Evolutionary conservation across 2,113 vertebrate genomes (phyloP), one percentile per base, ranked within the genome.

Genomic region (Pluvialis apricaria): DNA sequence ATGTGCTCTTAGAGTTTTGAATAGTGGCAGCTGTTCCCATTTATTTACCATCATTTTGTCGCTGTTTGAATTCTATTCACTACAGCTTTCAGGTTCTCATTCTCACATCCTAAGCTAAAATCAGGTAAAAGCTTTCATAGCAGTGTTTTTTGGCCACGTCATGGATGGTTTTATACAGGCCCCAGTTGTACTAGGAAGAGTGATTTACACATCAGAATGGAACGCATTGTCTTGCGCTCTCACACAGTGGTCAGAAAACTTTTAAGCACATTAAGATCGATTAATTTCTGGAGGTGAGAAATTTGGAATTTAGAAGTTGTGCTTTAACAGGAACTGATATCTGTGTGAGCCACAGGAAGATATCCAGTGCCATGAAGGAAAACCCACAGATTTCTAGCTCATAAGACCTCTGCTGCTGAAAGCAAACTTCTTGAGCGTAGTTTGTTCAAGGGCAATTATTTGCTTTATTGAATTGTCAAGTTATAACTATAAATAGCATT

Each of bases 1-100:
- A 92, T 92, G 76, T 92, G 32, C 47, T 85, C 49, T 96, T 68
- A 47, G 73, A 86, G 69, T 60, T 94, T 96, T 96, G 77, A 86
- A 92, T 86, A 88, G 82, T 73, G n/a, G 60, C 90, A 97, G 86
- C 82, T 96, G 88, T 72, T 94, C 19, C 22, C 24, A 40, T 96
- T 93, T 96, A 84, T 84, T 96, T 97, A 71, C 60, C 49, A 81
- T 42, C 1, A 17, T 90, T 97, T 87, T 97, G 64, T 95, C 22
- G 0, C n/a, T 81, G 71, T 72, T 77, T 84, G 52, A 61, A 44
- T 94, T 93, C 82, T 96, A 45, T 64, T 95, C 65, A 84, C 29
- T 91, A 26, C 49, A 77, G 64, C 68, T 91, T 81, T 94, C 69
- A 88, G 66, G 42, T 92, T 86, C 42, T 66, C 90, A 75, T 85